phyloP scores from a whole-genome alignment of 2,113 vertebrate species.

The Thomomys bottae region DNA sequence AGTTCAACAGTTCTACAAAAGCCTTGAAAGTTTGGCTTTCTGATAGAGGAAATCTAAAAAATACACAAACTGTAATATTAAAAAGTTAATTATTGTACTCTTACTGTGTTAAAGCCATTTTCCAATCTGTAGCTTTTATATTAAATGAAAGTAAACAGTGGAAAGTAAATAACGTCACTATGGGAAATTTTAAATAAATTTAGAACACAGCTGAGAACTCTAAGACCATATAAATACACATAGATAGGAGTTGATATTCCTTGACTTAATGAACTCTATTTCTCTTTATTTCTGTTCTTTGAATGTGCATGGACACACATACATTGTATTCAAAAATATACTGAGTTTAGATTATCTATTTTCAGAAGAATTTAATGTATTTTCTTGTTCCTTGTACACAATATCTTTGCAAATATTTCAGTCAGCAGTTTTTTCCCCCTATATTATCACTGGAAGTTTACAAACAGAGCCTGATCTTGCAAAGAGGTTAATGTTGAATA shows the following conservation, averaged over 20 bases:
- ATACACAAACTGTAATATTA: neutral
- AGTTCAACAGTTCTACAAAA: neutral
- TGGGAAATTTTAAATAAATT: neutral
- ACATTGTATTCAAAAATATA: neutral
- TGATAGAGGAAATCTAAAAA: constrained; percentile 16
- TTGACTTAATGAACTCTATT: neutral
- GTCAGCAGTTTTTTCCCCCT: neutral
- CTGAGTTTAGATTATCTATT: neutral
- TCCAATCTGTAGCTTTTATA: neutral
- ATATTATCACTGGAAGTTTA: neutral
- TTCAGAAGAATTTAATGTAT: neutral
- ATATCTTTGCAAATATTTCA: neutral
- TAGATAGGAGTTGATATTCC: neutral
- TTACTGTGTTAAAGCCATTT: neutral
- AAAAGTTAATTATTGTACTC: neutral
- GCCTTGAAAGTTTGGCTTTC: neutral
- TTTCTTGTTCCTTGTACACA: neutral
- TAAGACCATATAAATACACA: neutral
- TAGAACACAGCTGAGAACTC: neutral
- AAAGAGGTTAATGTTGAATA: neutral
- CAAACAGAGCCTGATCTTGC: neutral
- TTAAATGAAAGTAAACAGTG: neutral
- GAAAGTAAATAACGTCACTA: neutral
- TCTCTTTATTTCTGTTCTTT: neutral
- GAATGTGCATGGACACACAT: neutral